Conservation (phyloP, 2,113 vertebrate species). For the Vimba vimba region DNA sequence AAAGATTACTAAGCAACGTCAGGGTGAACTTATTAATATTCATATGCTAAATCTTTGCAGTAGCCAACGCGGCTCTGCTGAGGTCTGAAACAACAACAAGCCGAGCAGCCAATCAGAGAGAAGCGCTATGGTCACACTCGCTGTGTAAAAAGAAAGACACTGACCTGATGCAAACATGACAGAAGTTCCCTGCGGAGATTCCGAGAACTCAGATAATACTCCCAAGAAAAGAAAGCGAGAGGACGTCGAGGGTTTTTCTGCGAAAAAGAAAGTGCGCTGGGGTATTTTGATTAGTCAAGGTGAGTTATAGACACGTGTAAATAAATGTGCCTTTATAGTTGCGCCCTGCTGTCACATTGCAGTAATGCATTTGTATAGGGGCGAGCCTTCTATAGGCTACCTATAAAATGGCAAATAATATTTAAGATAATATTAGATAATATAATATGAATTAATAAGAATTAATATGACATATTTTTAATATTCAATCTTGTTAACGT, state of each 20-base stretch:
- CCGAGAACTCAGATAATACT: constrained; percentile 60
- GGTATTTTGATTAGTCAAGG: constrained; percentile 95
- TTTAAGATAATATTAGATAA: background rate
- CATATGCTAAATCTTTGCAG: background rate
- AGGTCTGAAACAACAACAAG: constrained; percentile 55
- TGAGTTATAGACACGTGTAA: constrained; percentile 68
- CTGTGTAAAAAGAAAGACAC: constrained; percentile 49
- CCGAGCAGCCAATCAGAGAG: constrained; percentile 49
- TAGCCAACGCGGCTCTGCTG: background rate
- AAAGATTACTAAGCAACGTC: background rate
- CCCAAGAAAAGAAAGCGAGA: constrained; percentile 74
- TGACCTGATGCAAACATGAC: constrained; percentile 72
- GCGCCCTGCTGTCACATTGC: background rate
- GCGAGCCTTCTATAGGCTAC: background rate
- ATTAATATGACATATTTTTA: background rate
- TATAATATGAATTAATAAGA: background rate
- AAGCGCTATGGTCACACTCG: background rate
- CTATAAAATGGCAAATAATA: background rate
- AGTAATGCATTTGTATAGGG: background rate
- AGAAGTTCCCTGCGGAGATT: constrained; percentile 66
- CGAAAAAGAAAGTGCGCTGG: constrained; percentile 85
- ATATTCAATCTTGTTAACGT: background rate
- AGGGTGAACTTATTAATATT: background rate
- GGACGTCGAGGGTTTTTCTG: constrained; percentile 68
- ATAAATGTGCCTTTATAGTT: constrained; percentile 6